Base-by-base conservation (phyloP, 2,113 vertebrate genomes). In the Acinonyx jubatus region DNA sequence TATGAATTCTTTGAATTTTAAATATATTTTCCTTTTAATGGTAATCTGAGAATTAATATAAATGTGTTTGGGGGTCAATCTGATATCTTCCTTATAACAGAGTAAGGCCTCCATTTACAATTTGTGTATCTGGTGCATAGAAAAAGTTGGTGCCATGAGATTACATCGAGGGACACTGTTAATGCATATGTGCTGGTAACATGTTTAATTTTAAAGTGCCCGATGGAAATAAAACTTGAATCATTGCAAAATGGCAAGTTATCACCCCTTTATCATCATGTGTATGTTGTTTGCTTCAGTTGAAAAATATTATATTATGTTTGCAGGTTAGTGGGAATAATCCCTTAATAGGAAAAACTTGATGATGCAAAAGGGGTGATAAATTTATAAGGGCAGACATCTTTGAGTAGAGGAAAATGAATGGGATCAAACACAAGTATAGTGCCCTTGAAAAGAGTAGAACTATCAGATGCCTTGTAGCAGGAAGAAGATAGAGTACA, bases 1-100 rank as follows among this genome's bases (percentile, higher is more conserved):
- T 83, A 89, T 9, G 13, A 82, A 61, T 78, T 93, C 7, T 84
- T 55, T 61, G 33, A 84, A 61, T 33, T 84, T 93, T 82, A 48
- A 86, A 92, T 92, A 66, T 73, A 33, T 57, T 94, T 92, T 81
- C 41, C 7, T 90, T 96, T 94, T 71, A 38, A 15, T 92, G 7
- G 5, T 66, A 94, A 12, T 61, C 33, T 85, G 11, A 69, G n/a
- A 68, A 86, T 81, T 94, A 94, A 55, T 89, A 29, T 33, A 73
- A 68, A 12, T 48, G 5, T 87, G 4, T 65, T 55, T 7, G 73
- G 29, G 29, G 3, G n/a, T 57, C n/a, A 83, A 12, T 33, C 23
- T 94, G 23, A 21, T 84, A n/a, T 31, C 18, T 33, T 21, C 55
- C 33, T 76, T 95, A 73, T 57, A 73, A 74, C 19, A 95, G 18